A percentile compares a stretch with the other conserved stretches of the same genome.
phyloP scores from a whole-genome alignment of 2,113 vertebrate genomes.

The Coturnix japonica region DNA sequence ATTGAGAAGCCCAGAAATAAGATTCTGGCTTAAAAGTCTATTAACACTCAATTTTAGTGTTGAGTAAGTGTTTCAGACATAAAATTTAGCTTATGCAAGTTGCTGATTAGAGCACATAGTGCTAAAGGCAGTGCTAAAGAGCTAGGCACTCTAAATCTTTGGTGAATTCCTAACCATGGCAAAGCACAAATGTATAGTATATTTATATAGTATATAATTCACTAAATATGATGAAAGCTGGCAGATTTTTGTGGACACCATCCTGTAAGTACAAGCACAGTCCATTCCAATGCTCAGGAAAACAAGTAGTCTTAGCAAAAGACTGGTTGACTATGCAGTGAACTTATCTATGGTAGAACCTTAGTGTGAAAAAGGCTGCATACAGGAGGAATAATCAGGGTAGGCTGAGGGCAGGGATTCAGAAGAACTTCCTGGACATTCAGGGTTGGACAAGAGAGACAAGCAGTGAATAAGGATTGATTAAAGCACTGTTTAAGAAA shows the following conservation, averaged over 20 bases:
- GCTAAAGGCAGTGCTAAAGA: neutral
- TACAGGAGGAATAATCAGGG: neutral
- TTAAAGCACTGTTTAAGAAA: neutral
- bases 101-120: neutral
- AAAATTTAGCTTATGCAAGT: neutral
- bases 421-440: neutral
- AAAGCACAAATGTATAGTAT: neutral
- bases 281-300: neutral
- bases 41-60: neutral
- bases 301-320: neutral
- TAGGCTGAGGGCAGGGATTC: neutral
- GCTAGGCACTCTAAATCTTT: fast-evolving
- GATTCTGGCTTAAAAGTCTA: neutral
- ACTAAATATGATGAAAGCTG: neutral
- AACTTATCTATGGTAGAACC: neutral
- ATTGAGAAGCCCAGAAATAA: neutral
- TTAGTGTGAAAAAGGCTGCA: neutral
- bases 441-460: neutral
- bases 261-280: neutral
- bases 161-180: neutral
- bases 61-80: neutral
- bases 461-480: neutral
- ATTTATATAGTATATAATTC: neutral
- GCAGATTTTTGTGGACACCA: neutral
- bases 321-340: neutral